Conservation (phyloP, 1,140 invertebrate genomes). For the Lordiphosa clarofinis region DNA sequence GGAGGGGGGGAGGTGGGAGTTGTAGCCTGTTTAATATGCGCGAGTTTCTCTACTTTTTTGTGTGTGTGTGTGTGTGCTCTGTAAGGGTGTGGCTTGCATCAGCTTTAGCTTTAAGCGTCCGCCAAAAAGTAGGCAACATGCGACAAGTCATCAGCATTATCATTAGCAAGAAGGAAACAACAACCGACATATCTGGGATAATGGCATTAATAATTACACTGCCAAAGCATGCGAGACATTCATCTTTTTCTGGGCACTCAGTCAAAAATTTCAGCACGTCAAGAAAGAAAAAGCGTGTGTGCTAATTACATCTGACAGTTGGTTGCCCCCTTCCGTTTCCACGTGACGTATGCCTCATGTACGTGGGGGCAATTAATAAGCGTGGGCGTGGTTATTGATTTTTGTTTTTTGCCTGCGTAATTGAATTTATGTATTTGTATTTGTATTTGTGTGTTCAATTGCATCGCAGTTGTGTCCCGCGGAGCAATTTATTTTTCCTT, state of each 20-base stretch:
- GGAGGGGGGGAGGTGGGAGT: too few species aligned
- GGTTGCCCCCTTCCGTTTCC: too few species aligned
- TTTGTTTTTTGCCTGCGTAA: conserved; percentile 57
- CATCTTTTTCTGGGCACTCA: conserved; percentile 66
- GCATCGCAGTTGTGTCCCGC: neutral
- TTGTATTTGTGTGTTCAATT: too few species aligned
- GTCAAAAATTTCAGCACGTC: conserved; percentile 70
- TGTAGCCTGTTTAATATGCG: conserved; percentile 51
- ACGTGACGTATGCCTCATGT: conserved; percentile 76
- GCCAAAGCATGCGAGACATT: conserved; percentile 58
- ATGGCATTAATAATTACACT: conserved; percentile 69
- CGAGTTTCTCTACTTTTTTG: conserved; percentile 12
- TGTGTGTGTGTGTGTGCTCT: conserved; percentile 15
- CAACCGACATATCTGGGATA: conserved; percentile 5
- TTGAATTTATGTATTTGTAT: conserved; percentile 76
- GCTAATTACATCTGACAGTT: conserved; percentile 76
- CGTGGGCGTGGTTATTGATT: conserved; percentile 53
- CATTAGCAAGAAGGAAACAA: too few species aligned
- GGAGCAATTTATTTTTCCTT: conserved; percentile 27
- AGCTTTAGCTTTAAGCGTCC: conserved; percentile 38
- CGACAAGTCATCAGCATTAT: conserved; percentile 36
- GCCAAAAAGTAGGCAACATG: conserved; percentile 42
- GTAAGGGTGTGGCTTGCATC: conserved; percentile 25
- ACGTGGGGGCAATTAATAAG: conserved; percentile 71
- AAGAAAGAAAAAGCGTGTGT: conserved; percentile 57